Base-by-base conservation (phyloP, 2,797 vertebrate genomes). In the Falco columbarius region DNA sequence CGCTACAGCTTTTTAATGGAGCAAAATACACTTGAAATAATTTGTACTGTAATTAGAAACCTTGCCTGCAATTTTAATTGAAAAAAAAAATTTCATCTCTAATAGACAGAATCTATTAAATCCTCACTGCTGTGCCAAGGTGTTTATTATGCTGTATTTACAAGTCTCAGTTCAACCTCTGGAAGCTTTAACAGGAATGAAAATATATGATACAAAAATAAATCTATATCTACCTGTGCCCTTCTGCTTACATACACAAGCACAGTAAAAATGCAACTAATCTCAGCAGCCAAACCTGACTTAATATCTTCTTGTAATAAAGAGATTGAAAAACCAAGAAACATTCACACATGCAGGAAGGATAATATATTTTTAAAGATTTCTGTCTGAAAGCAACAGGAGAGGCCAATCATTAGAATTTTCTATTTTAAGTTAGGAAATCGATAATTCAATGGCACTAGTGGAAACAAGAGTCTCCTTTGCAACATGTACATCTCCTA, bases 1-100 rank as follows among this genome's bases (percentile, higher is more conserved):
- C 84, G 3, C 73, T 86, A 81, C 5, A 66, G 65, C 80, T 92
- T 93, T 93, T 92, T 89, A 68, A 75, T 0, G 0, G 58, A 36
- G 32, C 19, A 89, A 95, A 95, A 92, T 75, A 72, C 58, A 68
- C 65, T 70, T 84, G 90, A 95, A 93, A 89, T 95, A 91, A 96
- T 93, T 95, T 95, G 86, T 77, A 52, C 75, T n/a, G 14, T 70
- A 95, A 95, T 96, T 92, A 81, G 84, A 94, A 92, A 81, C 14
- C 30, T 85, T 92, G 81, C 79, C 54, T 75, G 72, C n/a, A 74
- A 88, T 92, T 92, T 90, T 87, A 87, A 89, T 72, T 92, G 46
- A 3, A 49, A 62, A 89, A 61, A 63, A 42, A 14, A 27, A 6
- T 3, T 2, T 84, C 7, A 44, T 79, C n/a, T 77, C 65, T 67